Base-by-base conservation (phyloP, 2,888 invertebrate species). In the Conistra vaccinii region DNA sequence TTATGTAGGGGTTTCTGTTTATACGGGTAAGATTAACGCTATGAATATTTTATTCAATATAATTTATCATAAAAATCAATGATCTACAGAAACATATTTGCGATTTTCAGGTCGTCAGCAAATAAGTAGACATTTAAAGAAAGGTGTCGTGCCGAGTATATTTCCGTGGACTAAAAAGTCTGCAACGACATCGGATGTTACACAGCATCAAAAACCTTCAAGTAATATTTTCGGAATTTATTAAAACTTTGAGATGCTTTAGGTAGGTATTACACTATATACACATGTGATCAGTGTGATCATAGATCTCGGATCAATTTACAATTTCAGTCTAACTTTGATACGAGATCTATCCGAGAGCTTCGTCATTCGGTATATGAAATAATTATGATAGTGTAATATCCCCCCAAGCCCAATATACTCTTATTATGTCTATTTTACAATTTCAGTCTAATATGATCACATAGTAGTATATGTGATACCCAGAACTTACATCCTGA, bases 131-230 rank as follows among this genome's bases (percentile, higher is more conserved):
- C 67, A 76, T 20, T 72, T 83, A 32, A 79, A 83, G 60, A 83
- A 82, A 76, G 73, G 66, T 51, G 68, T 69, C 10, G 72, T 83
- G 20, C 83, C 83, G 29, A 79, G 71, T 26, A 60, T 57, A 69
- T 83, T 81, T 69, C 79, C 81, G 12, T 81, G 83, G 81, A 79
- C 26, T 58, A 51, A 58, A 60, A 58, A 58, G 23, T 58, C 69
- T 17, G 12, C 6, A 58, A 23, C 9, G 57, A 17, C 2, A 48
- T 48, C 26, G 7, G 57, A 72, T 12, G 17, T 9, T 72, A 29
- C 17, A 48, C 55, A 68, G 32, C 45, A 57, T 57, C 57, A 45
- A 20, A 68, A 45, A 57, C 17, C 12, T 26, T 68, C 32, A 69
- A 68, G 72, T 72, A 72, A 68, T 72, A 32, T 57, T 45, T 35